A percentile compares a stretch with the other conserved stretches of the same genome.
These are phyloP conservation scores for Dipodomys merriami DNA, from an alignment of 2,113 vertebrate genomes.

Conservation along the genomic window DNA sequence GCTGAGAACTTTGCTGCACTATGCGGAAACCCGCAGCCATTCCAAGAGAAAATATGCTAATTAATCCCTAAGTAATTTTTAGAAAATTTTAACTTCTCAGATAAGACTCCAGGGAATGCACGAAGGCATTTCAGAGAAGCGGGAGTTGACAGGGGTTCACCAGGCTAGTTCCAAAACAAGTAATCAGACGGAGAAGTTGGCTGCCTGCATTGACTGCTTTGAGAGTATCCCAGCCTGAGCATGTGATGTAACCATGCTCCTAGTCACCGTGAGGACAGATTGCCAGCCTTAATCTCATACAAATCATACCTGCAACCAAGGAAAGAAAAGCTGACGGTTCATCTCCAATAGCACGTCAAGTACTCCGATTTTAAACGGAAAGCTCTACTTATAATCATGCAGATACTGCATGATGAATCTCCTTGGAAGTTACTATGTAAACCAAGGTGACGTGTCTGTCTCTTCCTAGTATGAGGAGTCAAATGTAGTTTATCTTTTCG, in stretches of 20 bases:
- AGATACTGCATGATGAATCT: background rate
- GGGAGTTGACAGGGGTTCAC: constrained; percentile 32
- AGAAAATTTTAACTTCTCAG: constrained; percentile 18
- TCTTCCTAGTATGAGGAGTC: background rate
- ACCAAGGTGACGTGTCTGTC: background rate
- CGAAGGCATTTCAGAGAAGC: constrained; percentile 40
- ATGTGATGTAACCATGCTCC: background rate
- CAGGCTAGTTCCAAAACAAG: constrained; percentile 63
- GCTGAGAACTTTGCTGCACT: background rate
- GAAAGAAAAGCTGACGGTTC: background rate
- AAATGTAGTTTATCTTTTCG: background rate
- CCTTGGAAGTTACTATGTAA: background rate
- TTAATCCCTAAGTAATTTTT: constrained; percentile 63
- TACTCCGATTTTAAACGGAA: background rate
- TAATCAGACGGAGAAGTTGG: constrained; percentile 43
- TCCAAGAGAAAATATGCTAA: background rate
- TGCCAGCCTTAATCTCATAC: background rate
- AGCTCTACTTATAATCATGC: background rate
- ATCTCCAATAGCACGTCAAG: background rate
- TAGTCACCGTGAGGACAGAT: background rate
- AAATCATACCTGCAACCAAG: background rate
- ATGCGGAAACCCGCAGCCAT: constrained; percentile 25
- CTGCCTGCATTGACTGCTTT: constrained; percentile 26
- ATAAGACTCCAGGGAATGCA: constrained; percentile 54
- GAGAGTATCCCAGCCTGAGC: background rate